Evolutionary conservation across 2,888 invertebrate genomes (phyloP).

Genomic region (Laspeyria flexula): DNA sequence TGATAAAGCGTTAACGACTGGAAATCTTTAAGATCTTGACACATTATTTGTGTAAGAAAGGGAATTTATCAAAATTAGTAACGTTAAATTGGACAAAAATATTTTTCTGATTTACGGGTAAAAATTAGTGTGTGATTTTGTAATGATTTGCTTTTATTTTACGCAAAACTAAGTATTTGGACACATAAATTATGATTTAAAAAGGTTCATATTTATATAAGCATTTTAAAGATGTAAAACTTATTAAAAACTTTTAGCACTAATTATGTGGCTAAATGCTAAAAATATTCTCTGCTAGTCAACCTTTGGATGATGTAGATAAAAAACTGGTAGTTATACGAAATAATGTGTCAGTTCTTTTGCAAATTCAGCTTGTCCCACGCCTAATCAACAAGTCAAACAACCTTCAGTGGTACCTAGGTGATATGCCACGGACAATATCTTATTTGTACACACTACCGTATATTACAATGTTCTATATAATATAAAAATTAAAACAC

Average conservation of each 20-base stretch:
- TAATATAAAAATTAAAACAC: conserved; percentile 50
- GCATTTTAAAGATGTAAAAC: no score
- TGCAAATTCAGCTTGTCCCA: neutral
- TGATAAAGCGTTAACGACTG: neutral
- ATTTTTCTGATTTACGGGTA: neutral
- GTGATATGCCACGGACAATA: conserved; percentile 80
- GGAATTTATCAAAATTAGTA: neutral
- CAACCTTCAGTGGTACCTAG: conserved; percentile 63
- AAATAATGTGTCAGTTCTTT: no score
- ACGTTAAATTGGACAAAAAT: neutral
- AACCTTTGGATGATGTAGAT: no score
- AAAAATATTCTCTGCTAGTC: no score
- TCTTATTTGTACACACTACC: conserved; percentile 64
- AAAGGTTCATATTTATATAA: no score
- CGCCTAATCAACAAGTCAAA: conserved; percentile 44
- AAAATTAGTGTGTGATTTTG: neutral
- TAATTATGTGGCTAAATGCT: no score
- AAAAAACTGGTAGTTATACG: no score
- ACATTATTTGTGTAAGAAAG: neutral
- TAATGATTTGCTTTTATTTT: no score
- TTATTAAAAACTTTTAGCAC: no score
- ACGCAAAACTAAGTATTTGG: no score
- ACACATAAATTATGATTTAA: no score
- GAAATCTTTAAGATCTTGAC: neutral
- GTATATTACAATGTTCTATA: conserved; percentile 46